phyloP scores from a whole-genome alignment of 1,140 invertebrate species.

The Danaus melanippus region DNA sequence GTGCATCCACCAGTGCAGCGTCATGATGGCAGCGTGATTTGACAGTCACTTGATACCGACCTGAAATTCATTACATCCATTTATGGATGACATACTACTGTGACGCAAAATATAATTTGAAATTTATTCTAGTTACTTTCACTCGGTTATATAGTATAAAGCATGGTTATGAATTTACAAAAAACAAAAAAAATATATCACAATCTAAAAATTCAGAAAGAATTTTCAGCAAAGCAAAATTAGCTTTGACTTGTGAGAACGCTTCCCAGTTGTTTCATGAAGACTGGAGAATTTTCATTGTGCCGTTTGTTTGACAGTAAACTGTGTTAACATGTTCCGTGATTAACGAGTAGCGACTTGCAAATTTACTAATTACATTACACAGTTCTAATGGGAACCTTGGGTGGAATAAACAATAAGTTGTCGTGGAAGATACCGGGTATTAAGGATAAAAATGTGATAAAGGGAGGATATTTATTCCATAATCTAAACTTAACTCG shows the following conservation, averaged over 20 bases:
- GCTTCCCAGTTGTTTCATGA: no score
- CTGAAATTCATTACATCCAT: slow-evolving; percentile 24
- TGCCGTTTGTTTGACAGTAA: not conserved
- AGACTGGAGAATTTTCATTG: no score
- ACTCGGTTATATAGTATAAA: slow-evolving; percentile 2
- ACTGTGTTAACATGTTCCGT: slow-evolving; percentile 3
- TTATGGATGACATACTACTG: not conserved
- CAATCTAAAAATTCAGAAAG: no score
- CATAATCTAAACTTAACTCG: no score
- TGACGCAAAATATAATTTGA: not conserved
- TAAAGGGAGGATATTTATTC: no score
- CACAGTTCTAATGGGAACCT: slow-evolving; percentile 12
- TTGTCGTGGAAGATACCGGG: no score
- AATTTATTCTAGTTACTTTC: not conserved
- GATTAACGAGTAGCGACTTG: slow-evolving; percentile 11
- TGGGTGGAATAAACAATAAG: slow-evolving; percentile 2
- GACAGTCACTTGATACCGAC: slow-evolving; percentile 15
- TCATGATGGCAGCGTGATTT: slow-evolving; percentile 59
- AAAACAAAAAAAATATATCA: not conserved
- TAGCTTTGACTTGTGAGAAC: no score
- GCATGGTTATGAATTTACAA: no score
- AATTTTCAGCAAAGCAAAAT: no score
- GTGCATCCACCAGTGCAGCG: slow-evolving; percentile 72
- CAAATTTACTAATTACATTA: slow-evolving; percentile 18
- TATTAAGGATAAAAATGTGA: no score